A percentile compares a stretch with the other conserved stretches of the same genome.
phyloP scores from a whole-genome alignment of 2,797 vertebrate species.

The Podarcis siculus region DNA sequence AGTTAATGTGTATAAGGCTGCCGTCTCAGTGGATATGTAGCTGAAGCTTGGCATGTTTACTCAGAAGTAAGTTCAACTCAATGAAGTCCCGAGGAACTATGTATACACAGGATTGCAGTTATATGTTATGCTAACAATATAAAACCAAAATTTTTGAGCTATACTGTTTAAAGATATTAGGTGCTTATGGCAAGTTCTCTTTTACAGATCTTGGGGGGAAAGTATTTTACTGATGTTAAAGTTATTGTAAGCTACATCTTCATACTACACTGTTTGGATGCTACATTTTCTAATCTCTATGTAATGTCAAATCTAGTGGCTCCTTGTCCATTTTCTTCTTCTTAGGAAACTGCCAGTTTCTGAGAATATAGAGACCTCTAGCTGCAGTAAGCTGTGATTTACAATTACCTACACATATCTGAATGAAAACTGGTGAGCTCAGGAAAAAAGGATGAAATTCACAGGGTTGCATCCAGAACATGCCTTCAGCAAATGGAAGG shows the following conservation, averaged over 20 bases:
- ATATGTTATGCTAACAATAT: no score
- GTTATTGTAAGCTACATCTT: not conserved
- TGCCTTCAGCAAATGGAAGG: no score
- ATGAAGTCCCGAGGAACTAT: no score
- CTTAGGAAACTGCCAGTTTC: not conserved
- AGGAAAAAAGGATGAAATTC: not conserved
- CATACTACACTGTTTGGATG: not conserved
- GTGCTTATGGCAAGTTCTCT: no score
- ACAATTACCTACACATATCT: not conserved
- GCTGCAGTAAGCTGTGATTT: not conserved
- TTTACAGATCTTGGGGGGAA: no score
- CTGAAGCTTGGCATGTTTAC: no score
- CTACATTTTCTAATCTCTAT: not conserved
- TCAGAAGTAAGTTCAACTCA: no score
- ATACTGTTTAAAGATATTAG: no score
- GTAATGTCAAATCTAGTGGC: not conserved
- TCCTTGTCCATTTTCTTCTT: not conserved
- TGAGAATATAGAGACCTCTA: conserved; percentile 22
- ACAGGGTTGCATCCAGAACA: not conserved
- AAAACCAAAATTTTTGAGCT: no score
- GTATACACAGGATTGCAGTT: no score
- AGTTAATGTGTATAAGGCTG: no score
- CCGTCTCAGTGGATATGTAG: no score
- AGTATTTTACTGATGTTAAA: not conserved
- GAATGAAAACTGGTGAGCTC: not conserved